Evolutionary conservation across 1,140 invertebrate species (phyloP).

Genomic region (Solenopsis fugax): DNA sequence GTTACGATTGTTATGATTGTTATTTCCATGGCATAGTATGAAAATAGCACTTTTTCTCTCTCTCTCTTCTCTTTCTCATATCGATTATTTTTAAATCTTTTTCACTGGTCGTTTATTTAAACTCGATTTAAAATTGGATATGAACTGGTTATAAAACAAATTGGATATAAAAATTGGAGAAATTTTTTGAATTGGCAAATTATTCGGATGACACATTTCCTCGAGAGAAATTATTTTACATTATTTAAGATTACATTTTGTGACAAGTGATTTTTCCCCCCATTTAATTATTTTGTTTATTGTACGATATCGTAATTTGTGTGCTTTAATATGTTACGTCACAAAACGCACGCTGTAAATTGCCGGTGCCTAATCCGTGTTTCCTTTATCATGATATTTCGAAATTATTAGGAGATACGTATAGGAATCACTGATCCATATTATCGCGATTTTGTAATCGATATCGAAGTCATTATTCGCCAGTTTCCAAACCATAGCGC

Average conservation of each 20-base stretch:
- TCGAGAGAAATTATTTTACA: background rate
- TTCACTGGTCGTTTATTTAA: slow-evolving; percentile 2
- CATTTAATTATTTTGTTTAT: background rate
- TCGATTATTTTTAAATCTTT: slow-evolving; percentile 9
- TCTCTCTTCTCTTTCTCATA: background rate
- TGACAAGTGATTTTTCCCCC: background rate
- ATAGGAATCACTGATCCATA: slow-evolving; percentile 7
- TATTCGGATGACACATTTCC: background rate
- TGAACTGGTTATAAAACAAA: background rate
- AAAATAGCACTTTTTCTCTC: background rate
- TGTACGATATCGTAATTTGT: background rate
- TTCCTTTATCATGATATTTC: slow-evolving; percentile 12
- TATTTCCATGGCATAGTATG: background rate
- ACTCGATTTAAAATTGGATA: slow-evolving; percentile 6
- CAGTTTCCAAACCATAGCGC: slow-evolving; percentile 31
- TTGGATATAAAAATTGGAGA: background rate
- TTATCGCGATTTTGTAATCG: slow-evolving; percentile 30
- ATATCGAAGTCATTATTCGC: slow-evolving; percentile 50
- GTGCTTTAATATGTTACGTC: background rate
- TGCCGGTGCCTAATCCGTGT: background rate
- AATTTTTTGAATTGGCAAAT: background rate
- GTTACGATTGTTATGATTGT: background rate
- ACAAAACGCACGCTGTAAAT: background rate
- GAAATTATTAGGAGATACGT: background rate
- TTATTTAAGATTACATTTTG: background rate